These are phyloP conservation scores for Athalia rosae DNA, from an alignment of 2,888 invertebrate species.

Conservation along the genomic window DNA sequence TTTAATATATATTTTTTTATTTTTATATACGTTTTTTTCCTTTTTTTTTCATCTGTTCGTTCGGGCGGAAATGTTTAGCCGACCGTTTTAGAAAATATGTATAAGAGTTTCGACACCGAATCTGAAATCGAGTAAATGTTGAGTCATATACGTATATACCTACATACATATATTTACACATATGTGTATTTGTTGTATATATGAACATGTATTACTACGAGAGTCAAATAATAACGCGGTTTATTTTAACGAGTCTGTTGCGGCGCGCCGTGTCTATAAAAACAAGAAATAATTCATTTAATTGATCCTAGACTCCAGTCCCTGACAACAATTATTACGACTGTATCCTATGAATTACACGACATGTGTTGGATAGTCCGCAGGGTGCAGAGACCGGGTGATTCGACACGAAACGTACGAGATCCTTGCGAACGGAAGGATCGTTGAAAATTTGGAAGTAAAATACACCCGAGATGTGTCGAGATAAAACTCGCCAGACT, in stretches of 20 bases:
- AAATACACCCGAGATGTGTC: too few species aligned
- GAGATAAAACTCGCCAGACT: too few species aligned
- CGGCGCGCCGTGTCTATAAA: conserved; percentile 18
- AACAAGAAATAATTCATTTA: conserved; percentile 36
- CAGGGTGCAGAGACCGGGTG: too few species aligned
- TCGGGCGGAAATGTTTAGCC: too few species aligned
- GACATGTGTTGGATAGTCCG: not conserved
- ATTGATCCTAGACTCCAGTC: conserved; percentile 34
- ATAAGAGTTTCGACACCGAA: not conserved
- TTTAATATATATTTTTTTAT: too few species aligned
- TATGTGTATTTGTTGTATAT: not conserved
- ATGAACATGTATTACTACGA: not conserved
- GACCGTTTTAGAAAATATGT: conserved; percentile 7
- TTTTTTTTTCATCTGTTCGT: too few species aligned
- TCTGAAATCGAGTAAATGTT: too few species aligned
- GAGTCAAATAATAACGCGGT: conserved; percentile 28
- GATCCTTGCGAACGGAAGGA: too few species aligned
- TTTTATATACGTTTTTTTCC: not conserved
- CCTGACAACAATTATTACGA: conserved; percentile 19
- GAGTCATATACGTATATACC: not conserved
- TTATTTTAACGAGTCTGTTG: conserved; percentile 42
- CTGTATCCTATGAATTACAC: not conserved
- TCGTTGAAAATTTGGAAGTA: too few species aligned
- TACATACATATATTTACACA: conserved; percentile 7
- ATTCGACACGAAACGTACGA: too few species aligned